phyloP scores from a whole-genome alignment of 2,797 vertebrate genomes.

The Varecia variegata region DNA sequence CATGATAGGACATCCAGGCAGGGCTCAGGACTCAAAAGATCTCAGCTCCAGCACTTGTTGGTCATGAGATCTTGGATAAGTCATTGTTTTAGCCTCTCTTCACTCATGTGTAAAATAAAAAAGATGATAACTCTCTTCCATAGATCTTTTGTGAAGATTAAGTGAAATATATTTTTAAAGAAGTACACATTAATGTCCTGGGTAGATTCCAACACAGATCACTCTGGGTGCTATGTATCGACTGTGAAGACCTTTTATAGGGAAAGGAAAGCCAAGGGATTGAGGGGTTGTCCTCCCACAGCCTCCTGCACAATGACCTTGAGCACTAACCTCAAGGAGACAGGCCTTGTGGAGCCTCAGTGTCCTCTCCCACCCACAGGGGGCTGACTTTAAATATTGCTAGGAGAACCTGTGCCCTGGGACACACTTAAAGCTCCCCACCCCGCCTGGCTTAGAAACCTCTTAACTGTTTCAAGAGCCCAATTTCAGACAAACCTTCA shows the following conservation, averaged over 20 bases:
- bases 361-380: background rate
- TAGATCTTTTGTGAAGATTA: background rate
- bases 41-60: background rate
- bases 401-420: background rate
- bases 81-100: background rate
- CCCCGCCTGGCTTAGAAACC: background rate
- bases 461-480: background rate
- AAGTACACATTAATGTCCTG: background rate
- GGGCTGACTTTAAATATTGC: background rate
- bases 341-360: background rate
- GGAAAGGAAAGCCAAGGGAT: background rate
- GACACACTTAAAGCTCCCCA: background rate
- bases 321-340: background rate
- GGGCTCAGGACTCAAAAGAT: background rate
- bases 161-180: background rate
- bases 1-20: background rate
- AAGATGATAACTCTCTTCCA: background rate
- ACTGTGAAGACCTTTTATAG: background rate
- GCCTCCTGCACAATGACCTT: background rate
- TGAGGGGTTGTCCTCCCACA: background rate
- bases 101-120: background rate
- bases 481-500: slow-evolving; percentile 87
- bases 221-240: background rate
- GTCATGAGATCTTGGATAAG: background rate
- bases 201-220: background rate